phyloP scores from a whole-genome alignment of 2,113 vertebrate genomes.

The Cyrtonyx montezumae region DNA sequence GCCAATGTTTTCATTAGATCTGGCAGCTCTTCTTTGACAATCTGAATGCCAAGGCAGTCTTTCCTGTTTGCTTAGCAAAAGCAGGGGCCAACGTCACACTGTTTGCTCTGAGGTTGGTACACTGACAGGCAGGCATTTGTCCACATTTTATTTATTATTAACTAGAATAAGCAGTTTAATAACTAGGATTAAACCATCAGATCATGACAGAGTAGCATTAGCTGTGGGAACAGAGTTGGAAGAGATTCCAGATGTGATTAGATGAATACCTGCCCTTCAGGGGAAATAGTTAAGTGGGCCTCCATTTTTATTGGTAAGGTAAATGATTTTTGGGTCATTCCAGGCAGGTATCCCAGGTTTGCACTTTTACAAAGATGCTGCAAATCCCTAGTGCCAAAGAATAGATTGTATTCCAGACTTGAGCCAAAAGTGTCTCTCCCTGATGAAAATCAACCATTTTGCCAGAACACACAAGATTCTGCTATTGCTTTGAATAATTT shows the following conservation, averaged over 20 bases:
- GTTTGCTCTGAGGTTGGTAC: conserved; percentile 48
- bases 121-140: conserved; percentile 49
- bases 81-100: conserved; percentile 2
- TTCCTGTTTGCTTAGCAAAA: conserved; percentile 34
- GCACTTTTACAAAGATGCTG: background rate
- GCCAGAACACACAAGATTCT: background rate
- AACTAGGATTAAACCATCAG: conserved; percentile 75
- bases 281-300: conserved; percentile 30
- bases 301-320: conserved; percentile 33
- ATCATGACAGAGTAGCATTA: conserved; percentile 65
- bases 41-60: background rate
- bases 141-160: conserved; percentile 63
- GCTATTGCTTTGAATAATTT: background rate
- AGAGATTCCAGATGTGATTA: conserved; percentile 68
- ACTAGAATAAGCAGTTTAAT: conserved; percentile 64
- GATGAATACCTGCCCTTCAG: conserved; percentile 58
- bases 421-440: background rate
- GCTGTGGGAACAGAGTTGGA: conserved; percentile 43
- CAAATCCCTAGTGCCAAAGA: background rate
- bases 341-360: conserved; percentile 9
- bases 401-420: background rate
- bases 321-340: conserved; percentile 37
- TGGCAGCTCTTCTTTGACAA: conserved; percentile 43
- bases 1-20: conserved; percentile 48
- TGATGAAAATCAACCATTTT: background rate